Evolutionary conservation across 2,113 vertebrate species (phyloP).

Genomic region (Sander vitreus): DNA sequence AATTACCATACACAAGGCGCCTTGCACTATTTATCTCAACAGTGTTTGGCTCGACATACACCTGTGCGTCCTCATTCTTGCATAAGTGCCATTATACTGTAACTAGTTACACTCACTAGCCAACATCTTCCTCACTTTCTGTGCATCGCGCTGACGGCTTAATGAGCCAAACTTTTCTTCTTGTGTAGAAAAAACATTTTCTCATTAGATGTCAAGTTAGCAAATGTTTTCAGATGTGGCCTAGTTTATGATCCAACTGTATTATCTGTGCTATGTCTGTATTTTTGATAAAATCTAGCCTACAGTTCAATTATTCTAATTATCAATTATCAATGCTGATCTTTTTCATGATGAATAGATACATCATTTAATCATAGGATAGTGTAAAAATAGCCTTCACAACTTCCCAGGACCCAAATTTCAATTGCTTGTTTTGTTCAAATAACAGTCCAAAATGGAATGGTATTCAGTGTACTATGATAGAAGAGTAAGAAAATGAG

Average conservation of each 20-base stretch:
- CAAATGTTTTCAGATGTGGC: slow-evolving; percentile 54
- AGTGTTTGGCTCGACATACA: slow-evolving; percentile 66
- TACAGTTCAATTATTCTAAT: slow-evolving; percentile 9
- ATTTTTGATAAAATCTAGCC: neutral
- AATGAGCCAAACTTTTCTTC: slow-evolving; percentile 67
- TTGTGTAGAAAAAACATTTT: slow-evolving; percentile 35
- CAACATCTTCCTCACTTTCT: slow-evolving; percentile 54
- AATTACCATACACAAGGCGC: slow-evolving; percentile 68
- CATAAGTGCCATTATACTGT: slow-evolving; percentile 58
- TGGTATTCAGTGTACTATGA: neutral
- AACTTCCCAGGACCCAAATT: neutral
- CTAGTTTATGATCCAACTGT: slow-evolving; percentile 51
- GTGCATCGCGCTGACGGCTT: slow-evolving; percentile 20
- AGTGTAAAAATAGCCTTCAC: neutral
- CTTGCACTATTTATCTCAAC: slow-evolving; percentile 60
- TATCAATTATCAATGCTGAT: neutral
- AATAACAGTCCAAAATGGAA: neutral
- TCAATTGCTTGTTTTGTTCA: neutral
- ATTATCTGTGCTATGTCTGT: slow-evolving; percentile 1
- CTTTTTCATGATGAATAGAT: neutral
- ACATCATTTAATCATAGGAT: neutral
- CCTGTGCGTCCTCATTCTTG: slow-evolving; percentile 63
- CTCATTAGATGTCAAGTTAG: slow-evolving; percentile 46
- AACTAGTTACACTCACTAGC: slow-evolving; percentile 58
- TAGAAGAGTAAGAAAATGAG: neutral